Conservation (phyloP, 2,888 invertebrate genomes). For the Dascillus cervinus region DNA sequence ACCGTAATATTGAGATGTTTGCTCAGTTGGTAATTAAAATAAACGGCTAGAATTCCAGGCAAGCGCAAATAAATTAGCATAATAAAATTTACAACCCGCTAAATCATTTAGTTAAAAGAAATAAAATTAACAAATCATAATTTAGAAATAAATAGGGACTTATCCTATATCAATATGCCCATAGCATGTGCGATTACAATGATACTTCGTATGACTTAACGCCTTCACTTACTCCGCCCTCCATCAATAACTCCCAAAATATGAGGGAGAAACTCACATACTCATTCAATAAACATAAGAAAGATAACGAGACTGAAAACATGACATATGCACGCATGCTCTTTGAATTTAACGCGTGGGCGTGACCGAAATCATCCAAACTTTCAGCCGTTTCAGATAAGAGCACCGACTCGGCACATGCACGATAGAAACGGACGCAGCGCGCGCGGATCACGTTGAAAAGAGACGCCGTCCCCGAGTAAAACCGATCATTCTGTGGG, state of each 20-base stretch:
- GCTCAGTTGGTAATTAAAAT: too few species aligned
- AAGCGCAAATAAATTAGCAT: too few species aligned
- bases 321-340: slow-evolving; percentile 35
- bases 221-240: slow-evolving; percentile 36
- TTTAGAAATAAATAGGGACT: slow-evolving; percentile 17
- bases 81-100: too few species aligned
- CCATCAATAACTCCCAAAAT: slow-evolving; percentile 31
- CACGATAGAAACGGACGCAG: slow-evolving; percentile 5
- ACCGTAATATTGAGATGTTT: too few species aligned
- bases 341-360: slow-evolving; percentile 32
- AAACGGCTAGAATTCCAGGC: too few species aligned
- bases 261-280: slow-evolving; percentile 16
- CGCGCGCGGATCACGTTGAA: not conserved
- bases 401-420: slow-evolving; percentile 15
- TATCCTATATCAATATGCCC: slow-evolving; percentile 40
- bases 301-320: slow-evolving; percentile 24
- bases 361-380: slow-evolving; percentile 26
- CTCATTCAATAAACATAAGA: slow-evolving; percentile 18
- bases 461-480: slow-evolving; percentile 28
- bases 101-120: slow-evolving; percentile 14
- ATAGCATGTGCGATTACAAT: slow-evolving; percentile 25
- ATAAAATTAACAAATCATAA: slow-evolving; percentile 16
- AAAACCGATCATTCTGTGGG: slow-evolving; percentile 30
- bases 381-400: slow-evolving; percentile 28
- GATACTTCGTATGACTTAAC: slow-evolving; percentile 42